These are phyloP conservation scores for Butorides virescens DNA, from an alignment of 2,113 vertebrate species.

Conservation along the genomic window DNA sequence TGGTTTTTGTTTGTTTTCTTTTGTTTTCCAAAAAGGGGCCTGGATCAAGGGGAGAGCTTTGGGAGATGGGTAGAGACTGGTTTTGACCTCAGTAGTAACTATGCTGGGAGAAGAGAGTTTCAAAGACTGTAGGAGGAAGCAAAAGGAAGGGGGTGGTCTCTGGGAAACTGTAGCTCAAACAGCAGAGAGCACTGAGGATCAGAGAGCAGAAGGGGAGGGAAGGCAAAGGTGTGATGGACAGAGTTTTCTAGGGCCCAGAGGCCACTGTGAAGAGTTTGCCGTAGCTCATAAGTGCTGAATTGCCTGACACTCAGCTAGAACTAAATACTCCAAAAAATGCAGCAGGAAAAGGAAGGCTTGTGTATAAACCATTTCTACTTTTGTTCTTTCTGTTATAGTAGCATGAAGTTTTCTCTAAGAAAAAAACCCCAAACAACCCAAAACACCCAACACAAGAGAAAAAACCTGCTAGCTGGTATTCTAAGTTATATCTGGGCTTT, in stretches of 20 bases:
- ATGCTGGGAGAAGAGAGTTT: background rate
- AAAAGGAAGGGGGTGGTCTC: background rate
- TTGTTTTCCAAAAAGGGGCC: background rate
- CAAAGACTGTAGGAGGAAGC: background rate
- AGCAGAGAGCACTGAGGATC: background rate
- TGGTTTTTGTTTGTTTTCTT: background rate
- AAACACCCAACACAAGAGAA: background rate
- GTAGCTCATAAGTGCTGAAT: background rate
- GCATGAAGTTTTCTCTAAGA: background rate
- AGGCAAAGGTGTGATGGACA: background rate
- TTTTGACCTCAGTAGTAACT: background rate
- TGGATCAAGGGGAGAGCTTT: background rate
- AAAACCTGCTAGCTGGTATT: rapidly evolving
- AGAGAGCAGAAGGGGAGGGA: background rate
- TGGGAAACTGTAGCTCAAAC: background rate
- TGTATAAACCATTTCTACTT: background rate
- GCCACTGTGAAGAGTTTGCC: background rate
- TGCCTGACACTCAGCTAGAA: background rate
- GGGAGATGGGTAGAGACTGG: background rate
- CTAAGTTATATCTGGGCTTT: background rate
- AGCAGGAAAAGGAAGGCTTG: background rate
- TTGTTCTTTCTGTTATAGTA: background rate
- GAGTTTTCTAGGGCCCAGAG: background rate
- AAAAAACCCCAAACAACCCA: background rate
- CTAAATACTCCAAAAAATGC: background rate